Base-by-base conservation (phyloP, 2,888 invertebrate species). In the Agonopterix alstromeriana region DNA sequence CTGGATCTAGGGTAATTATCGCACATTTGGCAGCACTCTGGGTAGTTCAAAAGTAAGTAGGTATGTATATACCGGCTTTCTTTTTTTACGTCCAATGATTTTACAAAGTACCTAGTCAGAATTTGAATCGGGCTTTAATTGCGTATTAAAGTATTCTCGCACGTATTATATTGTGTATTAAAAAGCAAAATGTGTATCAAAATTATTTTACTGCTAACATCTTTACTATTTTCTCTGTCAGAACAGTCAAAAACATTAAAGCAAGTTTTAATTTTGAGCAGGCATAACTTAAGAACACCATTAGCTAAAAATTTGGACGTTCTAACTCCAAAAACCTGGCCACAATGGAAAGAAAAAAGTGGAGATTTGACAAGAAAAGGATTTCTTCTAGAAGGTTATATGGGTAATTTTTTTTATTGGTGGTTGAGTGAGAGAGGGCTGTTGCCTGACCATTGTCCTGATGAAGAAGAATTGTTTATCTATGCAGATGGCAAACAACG, bases 401-500 rank as follows among this genome's bases (percentile, higher is more conserved):
- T 84, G 78, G 84, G 82, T 9, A 60, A 59, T 45, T 82, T 60
- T 53, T 76, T 82, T 41, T 54, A 54, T 14, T 44, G 58, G 0
- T 79, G 79, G 79, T 62, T 82, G 8, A 51, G 47, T n/a, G 47
- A 68, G 51, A 59, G 75, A 56, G 66, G 64, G 10, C 50, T 84
- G 36, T 48, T 81, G 40, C 40, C 60, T 0, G 8, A 56, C 10
- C 11, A 11, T 8, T 78, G 82, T 55, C 85, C 86, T 0, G 52
- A 55, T 2, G 68, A 77, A 51, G 60, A 76, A 10, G 60, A 59
- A 3, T 73, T 86, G 46, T 84, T 65, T 68, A 73, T 78, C 1
- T 84, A 86, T 57, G 72, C 87, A 0, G 82, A 86, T 55, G 70
- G 64, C 0, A 70, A 77, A 8, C 77, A 88, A 61, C 58, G 87